These are phyloP conservation scores for Chrysogorgia sp. DNA, from an alignment of 92 coral and sea anemone species.

Conservation along the genomic window DNA sequence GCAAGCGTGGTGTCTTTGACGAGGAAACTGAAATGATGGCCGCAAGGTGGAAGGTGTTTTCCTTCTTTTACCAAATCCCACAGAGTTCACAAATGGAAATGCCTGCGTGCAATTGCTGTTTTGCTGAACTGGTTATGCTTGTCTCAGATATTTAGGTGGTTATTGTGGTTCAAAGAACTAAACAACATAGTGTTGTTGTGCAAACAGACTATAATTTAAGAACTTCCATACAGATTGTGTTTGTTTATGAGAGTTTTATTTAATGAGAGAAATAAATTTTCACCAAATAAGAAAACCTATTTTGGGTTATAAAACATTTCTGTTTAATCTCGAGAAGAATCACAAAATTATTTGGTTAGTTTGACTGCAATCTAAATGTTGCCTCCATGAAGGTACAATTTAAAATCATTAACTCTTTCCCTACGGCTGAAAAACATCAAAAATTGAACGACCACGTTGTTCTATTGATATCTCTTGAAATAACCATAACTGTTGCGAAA, in stretches of 20 bases:
- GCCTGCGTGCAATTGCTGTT: slow-evolving; percentile 2
- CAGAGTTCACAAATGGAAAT: not conserved
- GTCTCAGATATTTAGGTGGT: not conserved
- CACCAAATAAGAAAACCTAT: not conserved
- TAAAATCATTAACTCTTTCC: too few species aligned
- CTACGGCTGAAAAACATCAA: too few species aligned
- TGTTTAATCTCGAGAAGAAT: not conserved
- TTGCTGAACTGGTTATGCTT: not conserved
- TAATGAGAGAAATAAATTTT: not conserved
- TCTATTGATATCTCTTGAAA: too few species aligned
- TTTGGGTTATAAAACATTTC: not conserved
- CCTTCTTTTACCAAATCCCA: slow-evolving; percentile 1
- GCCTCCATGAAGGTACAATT: too few species aligned
- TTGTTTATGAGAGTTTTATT: not conserved
- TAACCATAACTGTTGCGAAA: too few species aligned
- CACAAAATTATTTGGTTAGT: too few species aligned
- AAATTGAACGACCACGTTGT: too few species aligned
- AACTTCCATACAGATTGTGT: not conserved
- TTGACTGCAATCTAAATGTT: too few species aligned
- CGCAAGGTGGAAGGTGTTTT: slow-evolving; percentile 2
- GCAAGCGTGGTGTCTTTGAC: not conserved
- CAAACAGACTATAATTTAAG: not conserved
- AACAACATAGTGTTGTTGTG: not conserved
- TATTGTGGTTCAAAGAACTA: not conserved
- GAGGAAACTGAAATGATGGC: not conserved